phyloP scores from a whole-genome alignment of 2,797 vertebrate genomes.

The Falco biarmicus region DNA sequence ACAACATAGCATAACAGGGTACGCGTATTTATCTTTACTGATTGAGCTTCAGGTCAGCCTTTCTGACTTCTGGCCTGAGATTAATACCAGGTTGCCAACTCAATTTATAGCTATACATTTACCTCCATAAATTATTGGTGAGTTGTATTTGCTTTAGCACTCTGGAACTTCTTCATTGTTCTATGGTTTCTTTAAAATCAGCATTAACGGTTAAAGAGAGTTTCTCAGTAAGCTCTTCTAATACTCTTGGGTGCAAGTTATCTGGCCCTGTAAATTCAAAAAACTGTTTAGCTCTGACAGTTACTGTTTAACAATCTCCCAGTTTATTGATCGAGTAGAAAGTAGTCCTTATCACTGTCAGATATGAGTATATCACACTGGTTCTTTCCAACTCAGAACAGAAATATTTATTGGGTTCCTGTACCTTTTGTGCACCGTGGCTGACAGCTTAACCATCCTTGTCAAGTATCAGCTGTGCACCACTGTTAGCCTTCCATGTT shows the following conservation, averaged over 20 bases:
- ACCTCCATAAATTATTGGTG: background rate
- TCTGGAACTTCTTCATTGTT: background rate
- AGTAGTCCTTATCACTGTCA: background rate
- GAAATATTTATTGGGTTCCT: background rate
- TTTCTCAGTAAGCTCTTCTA: background rate
- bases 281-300: background rate
- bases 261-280: background rate
- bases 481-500: background rate
- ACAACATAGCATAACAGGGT: background rate
- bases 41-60: background rate
- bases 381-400: background rate
- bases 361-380: background rate
- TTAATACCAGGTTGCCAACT: background rate
- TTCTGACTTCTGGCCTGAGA: background rate
- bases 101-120: accelerated
- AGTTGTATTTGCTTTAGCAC: background rate
- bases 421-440: background rate
- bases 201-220: background rate
- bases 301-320: background rate
- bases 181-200: background rate
- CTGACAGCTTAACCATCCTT: background rate
- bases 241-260: background rate
- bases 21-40: background rate
- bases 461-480: background rate
- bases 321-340: background rate